phyloP scores from a whole-genome alignment of 2,113 vertebrate species.

The Syngnathus floridae region DNA sequence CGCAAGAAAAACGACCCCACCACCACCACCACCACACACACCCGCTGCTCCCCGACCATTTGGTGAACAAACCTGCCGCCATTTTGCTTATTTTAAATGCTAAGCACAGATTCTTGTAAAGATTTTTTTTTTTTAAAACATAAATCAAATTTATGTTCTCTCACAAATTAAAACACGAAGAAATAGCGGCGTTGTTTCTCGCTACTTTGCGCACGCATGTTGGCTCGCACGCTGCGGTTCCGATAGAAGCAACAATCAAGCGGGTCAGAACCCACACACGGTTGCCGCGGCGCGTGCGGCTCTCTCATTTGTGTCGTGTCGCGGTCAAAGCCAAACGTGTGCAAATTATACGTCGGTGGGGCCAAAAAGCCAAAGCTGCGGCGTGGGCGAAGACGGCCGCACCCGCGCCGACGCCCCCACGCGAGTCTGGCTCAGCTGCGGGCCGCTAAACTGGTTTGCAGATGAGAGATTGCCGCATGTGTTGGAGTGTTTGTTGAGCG shows the following conservation, averaged over 20 bases:
- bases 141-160: too few species aligned
- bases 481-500: constrained; percentile 40
- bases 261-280: too few species aligned
- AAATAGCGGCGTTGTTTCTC: too few species aligned
- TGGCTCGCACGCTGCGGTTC: neutral
- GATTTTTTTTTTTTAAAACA: too few species aligned
- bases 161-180: too few species aligned
- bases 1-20: neutral
- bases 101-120: too few species aligned
- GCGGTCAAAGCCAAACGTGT: constrained; percentile 62
- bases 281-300: constrained; percentile 21
- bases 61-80: neutral
- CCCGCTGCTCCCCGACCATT: neutral
- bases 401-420: constrained; percentile 35
- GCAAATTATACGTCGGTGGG: constrained; percentile 64
- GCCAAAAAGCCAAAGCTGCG: constrained; percentile 59
- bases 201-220: constrained; percentile 16
- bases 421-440: constrained; percentile 50
- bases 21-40: too few species aligned
- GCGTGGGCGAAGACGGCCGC: constrained; percentile 15
- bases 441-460: constrained; percentile 45
- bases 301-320: constrained; percentile 65
- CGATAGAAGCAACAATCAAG: neutral
- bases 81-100: neutral
- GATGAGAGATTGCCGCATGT: constrained; percentile 22